These are phyloP conservation scores for Holothuria scabra DNA, from an alignment of 53 echinoderm and acorn worm genomes.

Conservation along the genomic window DNA sequence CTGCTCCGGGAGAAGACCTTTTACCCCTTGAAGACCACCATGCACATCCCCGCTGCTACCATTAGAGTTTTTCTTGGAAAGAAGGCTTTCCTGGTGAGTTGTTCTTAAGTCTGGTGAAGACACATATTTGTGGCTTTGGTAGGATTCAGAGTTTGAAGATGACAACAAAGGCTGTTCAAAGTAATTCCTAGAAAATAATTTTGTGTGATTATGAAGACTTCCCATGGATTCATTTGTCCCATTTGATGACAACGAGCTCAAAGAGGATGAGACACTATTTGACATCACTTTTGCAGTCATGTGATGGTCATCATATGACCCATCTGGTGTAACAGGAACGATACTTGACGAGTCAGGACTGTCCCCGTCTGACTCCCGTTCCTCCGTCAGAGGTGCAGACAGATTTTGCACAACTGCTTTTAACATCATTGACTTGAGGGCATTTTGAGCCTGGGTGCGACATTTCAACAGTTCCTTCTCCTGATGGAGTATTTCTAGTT, in stretches of 20 bases:
- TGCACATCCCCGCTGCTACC: neutral
- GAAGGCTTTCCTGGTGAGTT: no score
- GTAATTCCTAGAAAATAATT: no score
- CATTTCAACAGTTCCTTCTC: constrained; percentile 3
- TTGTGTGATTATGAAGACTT: neutral
- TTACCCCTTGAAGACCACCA: neutral
- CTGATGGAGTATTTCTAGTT: constrained; percentile 36
- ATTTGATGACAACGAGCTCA: neutral
- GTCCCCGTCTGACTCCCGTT: no score
- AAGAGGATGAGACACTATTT: neutral
- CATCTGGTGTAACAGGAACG: no score
- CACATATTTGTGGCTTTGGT: no score
- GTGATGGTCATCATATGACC: no score
- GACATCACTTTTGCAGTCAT: neutral
- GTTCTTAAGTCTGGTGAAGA: no score
- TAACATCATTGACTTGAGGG: constrained; percentile 7
- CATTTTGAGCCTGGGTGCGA: neutral
- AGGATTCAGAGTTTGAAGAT: no score
- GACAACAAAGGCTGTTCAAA: no score
- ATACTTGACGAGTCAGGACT: no score
- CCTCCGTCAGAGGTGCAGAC: no score
- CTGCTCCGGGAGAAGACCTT: constrained; percentile 12
- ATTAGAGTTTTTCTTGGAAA: neutral
- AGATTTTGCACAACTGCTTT: neutral
- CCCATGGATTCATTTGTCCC: neutral